Percentiles rank a stretch among this genome's conserved stretches.
Evolutionary conservation across 2,113 vertebrate genomes (phyloP).

Genomic region (western clawed frog (Xenopus tropicalis)): UCB_Xtro_10.0 CM004445.2:66697501-66698000

Average conservation of each 20-base stretch:
- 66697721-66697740: constrained; percentile 44
- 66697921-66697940: constrained; percentile 50
- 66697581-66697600: constrained; percentile 55
- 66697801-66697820: not conserved
- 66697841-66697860: constrained; percentile 2
- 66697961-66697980: constrained; percentile 54
- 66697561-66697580: constrained; percentile 63
- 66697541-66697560: constrained; percentile 61
- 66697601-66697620: constrained; percentile 55
- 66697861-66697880: constrained; percentile 25
- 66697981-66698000: constrained; percentile 52
- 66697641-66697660: constrained; percentile 32
- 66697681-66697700: constrained; percentile 48
- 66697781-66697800: constrained; percentile 45
- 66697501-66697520: constrained; percentile 49
- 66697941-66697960: constrained; percentile 47
- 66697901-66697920: constrained; percentile 50
- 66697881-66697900: constrained; percentile 56
- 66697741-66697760: constrained; percentile 56
- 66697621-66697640: constrained; percentile 55
- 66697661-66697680: constrained; percentile 25
- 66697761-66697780: constrained; percentile 46
- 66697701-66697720: constrained; percentile 51
- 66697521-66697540: constrained; percentile 44
- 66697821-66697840: not conserved